phyloP scores from a whole-genome alignment of 2,113 vertebrate genomes.

The Dolichotis patagonum region DNA sequence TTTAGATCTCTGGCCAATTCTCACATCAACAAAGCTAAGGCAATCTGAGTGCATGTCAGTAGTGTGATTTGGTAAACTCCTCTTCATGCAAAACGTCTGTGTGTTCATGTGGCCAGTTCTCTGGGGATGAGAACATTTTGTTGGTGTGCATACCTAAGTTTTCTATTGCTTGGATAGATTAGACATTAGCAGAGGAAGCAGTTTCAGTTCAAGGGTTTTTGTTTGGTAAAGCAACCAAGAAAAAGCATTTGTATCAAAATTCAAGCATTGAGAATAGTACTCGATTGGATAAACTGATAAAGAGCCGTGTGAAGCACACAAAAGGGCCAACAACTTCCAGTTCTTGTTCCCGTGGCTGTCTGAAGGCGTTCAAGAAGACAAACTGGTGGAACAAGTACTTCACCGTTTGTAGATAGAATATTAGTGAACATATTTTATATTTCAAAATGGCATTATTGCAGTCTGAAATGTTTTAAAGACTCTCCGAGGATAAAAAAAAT shows the following conservation, averaged over 20 bases:
- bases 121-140: neutral
- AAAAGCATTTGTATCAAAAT: neutral
- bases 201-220: neutral
- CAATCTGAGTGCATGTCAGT: neutral
- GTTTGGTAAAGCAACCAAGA: neutral
- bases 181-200: neutral
- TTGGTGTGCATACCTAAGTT: neutral
- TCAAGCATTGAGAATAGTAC: neutral
- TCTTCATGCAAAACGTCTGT: rapidly evolving
- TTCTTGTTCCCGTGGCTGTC: neutral
- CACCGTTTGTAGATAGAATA: neutral
- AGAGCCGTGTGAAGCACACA: neutral
- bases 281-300: neutral
- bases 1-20: neutral
- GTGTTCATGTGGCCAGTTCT: neutral
- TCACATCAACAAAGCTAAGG: neutral
- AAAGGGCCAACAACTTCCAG: neutral
- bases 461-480: neutral
- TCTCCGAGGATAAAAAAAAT: neutral
- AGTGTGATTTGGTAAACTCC: rapidly evolving
- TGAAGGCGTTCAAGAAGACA: neutral
- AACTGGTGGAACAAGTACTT: neutral
- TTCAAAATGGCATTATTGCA: neutral
- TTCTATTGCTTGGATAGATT: neutral
- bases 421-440: neutral